phyloP scores from a whole-genome alignment of 2,888 invertebrate genomes.

The Tachina grossa region DNA sequence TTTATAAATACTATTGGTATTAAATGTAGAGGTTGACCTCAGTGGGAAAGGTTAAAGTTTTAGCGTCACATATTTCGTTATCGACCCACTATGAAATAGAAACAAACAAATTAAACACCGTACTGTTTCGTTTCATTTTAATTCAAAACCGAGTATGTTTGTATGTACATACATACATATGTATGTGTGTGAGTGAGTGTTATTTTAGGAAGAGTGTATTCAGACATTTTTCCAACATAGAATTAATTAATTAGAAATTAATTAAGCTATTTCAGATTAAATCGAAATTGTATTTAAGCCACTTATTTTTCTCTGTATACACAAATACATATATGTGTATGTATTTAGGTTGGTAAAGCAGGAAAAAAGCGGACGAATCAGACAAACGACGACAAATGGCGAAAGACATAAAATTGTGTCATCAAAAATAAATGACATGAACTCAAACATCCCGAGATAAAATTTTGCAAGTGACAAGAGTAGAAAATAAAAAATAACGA shows the following conservation, averaged over 20 bases:
- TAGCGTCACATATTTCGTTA: too few relatives aligned
- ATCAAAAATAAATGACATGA: slow-evolving; percentile 74
- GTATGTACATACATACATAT: too few relatives aligned
- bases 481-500: background rate
- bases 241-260: slow-evolving; percentile 78
- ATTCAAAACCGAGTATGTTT: background rate
- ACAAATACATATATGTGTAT: too few relatives aligned
- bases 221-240: slow-evolving; percentile 14
- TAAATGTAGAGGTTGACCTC: too few relatives aligned
- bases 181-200: background rate
- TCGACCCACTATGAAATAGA: too few relatives aligned
- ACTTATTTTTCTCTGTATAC: slow-evolving; percentile 11
- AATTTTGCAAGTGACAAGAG: slow-evolving; percentile 39
- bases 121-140: background rate
- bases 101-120: background rate
- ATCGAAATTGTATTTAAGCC: slow-evolving; percentile 74
- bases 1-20: too few relatives aligned
- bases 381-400: slow-evolving; percentile 31
- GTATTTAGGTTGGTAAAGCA: background rate
- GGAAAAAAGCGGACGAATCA: slow-evolving; percentile 23
- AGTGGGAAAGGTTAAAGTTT: too few relatives aligned
- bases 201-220: background rate
- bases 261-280: slow-evolving; percentile 81
- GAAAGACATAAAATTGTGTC: slow-evolving; percentile 74
- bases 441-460: slow-evolving; percentile 59